phyloP scores from a whole-genome alignment of 2,113 vertebrate genomes.

The Dasyurus viverrinus region DNA sequence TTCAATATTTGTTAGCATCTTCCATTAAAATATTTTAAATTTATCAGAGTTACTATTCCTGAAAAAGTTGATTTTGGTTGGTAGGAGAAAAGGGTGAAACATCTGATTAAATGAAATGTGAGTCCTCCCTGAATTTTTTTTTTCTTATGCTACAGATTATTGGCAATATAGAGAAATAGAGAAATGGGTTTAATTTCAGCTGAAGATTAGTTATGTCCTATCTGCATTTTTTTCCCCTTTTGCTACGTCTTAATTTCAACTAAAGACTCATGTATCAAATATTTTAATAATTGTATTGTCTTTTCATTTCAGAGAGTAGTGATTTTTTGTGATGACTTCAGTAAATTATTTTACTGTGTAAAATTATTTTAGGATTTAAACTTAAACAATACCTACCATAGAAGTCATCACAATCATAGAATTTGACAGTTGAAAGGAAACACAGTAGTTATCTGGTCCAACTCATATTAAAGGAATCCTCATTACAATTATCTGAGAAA shows the following conservation, averaged over 20 bases:
- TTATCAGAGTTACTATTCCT: not conserved
- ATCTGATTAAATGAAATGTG: not conserved
- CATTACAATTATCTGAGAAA: not conserved
- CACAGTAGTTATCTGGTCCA: not conserved
- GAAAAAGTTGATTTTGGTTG: slow-evolving; percentile 26
- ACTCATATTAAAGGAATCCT: not conserved
- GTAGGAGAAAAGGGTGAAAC: not conserved
- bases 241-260: not conserved
- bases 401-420: not conserved
- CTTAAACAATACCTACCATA: not conserved
- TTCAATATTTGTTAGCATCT: slow-evolving; percentile 20
- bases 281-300: slow-evolving; percentile 23
- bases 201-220: not conserved
- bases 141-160: not conserved
- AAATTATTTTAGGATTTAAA: not conserved
- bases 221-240: slow-evolving; percentile 10
- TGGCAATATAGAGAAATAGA: not conserved
- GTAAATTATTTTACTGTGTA: not conserved
- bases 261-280: slow-evolving; percentile 6
- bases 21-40: not conserved
- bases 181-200: not conserved
- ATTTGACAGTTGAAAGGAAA: not conserved
- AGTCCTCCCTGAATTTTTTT: not conserved
- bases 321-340: not conserved
- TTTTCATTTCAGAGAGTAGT: not conserved